Evolutionary conservation across 2,113 vertebrate genomes (phyloP).

Genomic region (Notothenia coriiceps): DNA sequence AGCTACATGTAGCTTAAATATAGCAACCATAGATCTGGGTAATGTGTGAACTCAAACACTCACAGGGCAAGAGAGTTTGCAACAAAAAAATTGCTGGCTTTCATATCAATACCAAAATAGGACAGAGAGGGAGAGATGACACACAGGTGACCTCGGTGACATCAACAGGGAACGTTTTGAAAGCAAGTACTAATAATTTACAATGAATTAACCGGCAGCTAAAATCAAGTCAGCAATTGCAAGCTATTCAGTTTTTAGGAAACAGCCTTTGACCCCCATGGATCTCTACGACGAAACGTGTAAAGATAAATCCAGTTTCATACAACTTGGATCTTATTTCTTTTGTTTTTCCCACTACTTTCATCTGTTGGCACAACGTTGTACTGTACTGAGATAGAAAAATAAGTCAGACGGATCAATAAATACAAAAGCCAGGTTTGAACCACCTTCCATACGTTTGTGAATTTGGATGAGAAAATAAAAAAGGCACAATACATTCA

Average conservation of each 20-base stretch:
- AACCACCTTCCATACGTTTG: too few species aligned
- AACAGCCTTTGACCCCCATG: background rate
- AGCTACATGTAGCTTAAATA: background rate
- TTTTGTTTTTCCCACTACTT: too few species aligned
- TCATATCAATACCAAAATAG: conserved; percentile 53
- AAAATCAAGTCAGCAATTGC: background rate
- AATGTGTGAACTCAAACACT: background rate
- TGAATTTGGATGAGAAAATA: too few species aligned
- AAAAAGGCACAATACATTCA: too few species aligned
- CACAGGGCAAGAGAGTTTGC: conserved; percentile 1
- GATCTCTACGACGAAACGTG: too few species aligned
- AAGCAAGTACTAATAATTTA: background rate
- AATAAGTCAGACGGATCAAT: too few species aligned
- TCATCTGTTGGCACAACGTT: too few species aligned
- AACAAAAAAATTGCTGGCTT: conserved; percentile 16
- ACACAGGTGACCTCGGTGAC: background rate
- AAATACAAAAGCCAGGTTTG: too few species aligned
- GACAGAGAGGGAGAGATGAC: background rate
- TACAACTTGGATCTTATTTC: too few species aligned
- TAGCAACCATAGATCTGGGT: background rate
- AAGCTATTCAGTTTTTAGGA: background rate
- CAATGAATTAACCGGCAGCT: background rate
- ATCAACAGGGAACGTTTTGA: background rate
- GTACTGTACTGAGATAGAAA: too few species aligned
- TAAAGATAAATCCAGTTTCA: too few species aligned